Evolutionary conservation across 2,797 vertebrate species (phyloP), one percentile per base, ranked within the genome.

Genomic region (Etheostoma perlongum): DNA sequence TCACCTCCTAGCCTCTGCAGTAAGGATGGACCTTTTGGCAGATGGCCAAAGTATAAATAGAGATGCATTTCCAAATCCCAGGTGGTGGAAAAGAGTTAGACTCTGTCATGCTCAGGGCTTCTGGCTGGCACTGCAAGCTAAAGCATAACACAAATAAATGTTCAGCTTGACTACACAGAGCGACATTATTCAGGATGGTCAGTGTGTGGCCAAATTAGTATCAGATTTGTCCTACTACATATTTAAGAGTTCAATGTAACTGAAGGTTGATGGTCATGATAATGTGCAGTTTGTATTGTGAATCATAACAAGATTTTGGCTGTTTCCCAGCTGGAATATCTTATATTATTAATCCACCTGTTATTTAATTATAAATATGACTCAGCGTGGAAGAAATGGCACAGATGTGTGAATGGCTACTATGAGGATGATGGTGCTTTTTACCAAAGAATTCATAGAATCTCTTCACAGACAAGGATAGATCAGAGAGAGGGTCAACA

Each of bases 31-130:
- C 82, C 85, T 62, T 58, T 55, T 91, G 90, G 91, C 86, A 73
- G 85, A 78, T 82, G 63, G 86, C 90, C 88, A 90, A 67, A 52
- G 75, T 78, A 89, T 90, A 82, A 92, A 91, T 88, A 88, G 85
- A 93, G 87, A 91, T 84, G 81, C 73, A 80, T 89, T 89, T 88
- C 70, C 51, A 82, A 92, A 87, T 89, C 91, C 88, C 89, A 89
- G 84, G 88, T 85, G 89, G 79, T 15, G 25, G 36, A 77, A 83
- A 89, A 82, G 62, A 86, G 78, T 78, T 82, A 42, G 54, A 81
- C 62, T 83, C 74, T 69, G 61, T 60, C 59, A 67, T 84, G 78
- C 84, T 53, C 46, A 19, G 62, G 78, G 74, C 79, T 78, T 88
- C 84, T 78, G 79, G 64, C 76, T 79, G 79, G 48, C 49, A 33